Percentiles rank a stretch among this genome's conserved stretches.
phyloP scores from a whole-genome alignment of 2,113 vertebrate species.

The Petrocephalus zakoni region DNA sequence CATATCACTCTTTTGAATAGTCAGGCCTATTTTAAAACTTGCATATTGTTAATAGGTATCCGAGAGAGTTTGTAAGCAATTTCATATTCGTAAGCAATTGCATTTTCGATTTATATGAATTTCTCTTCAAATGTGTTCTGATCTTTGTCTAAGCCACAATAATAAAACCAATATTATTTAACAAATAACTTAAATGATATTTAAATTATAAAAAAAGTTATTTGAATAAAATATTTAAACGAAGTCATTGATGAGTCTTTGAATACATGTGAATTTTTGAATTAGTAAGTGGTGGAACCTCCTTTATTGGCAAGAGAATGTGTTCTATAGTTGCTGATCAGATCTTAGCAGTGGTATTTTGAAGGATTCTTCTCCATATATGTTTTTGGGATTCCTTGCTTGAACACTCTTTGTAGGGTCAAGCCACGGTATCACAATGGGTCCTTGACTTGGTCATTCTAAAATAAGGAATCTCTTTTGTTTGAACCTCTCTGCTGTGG shows the following conservation, averaged over 20 bases:
- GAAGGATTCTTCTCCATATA: background rate
- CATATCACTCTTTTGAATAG: background rate
- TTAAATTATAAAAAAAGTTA: background rate
- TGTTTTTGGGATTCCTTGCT: background rate
- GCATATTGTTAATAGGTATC: background rate
- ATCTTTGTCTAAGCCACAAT: background rate
- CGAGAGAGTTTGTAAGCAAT: background rate
- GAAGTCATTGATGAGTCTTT: background rate
- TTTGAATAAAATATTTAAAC: background rate
- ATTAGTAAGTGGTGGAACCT: background rate
- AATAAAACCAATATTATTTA: background rate
- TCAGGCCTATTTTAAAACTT: background rate
- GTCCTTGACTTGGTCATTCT: background rate
- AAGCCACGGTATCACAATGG: background rate
- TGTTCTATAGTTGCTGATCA: background rate
- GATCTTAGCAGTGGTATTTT: background rate
- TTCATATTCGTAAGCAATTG: background rate
- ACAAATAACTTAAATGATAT: background rate
- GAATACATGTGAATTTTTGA: background rate
- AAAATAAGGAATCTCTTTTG: background rate
- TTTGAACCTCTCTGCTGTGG: background rate
- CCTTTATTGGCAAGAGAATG: background rate
- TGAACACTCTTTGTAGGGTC: background rate
- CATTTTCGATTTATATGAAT: background rate
- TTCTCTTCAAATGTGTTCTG: background rate